phyloP scores from a whole-genome alignment of 2,888 invertebrate species.

The Ectemnius continuus region DNA sequence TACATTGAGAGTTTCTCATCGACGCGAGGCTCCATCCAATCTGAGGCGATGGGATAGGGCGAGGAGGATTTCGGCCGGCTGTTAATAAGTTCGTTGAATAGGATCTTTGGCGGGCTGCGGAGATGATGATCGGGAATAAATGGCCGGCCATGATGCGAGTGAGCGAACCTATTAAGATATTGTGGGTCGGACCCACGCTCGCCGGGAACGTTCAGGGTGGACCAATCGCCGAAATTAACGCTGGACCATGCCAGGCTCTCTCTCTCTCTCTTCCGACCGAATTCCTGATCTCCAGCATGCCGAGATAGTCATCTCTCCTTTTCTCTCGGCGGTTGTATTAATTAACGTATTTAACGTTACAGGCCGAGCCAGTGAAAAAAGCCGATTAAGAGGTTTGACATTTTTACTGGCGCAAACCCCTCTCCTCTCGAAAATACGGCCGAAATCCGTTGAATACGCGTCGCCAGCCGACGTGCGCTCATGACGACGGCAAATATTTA shows the following conservation, averaged over 20 bases:
- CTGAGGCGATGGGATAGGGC: too few relatives aligned
- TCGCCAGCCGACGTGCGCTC: neutral
- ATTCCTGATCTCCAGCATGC: constrained; percentile 32
- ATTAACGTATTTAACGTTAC: constrained; percentile 57
- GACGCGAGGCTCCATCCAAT: too few relatives aligned
- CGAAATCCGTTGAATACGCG: neutral
- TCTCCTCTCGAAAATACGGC: neutral
- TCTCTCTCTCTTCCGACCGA: constrained; percentile 30
- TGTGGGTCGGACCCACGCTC: constrained; percentile 70
- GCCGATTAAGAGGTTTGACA: constrained; percentile 61
- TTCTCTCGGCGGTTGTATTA: constrained; percentile 49
- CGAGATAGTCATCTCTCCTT: constrained; percentile 26
- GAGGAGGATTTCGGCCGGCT: neutral
- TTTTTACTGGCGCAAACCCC: constrained; percentile 48
- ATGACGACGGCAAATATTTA: constrained; percentile 6
- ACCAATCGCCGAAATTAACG: constrained; percentile 71
- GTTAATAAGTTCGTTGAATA: constrained; percentile 24
- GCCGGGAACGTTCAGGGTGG: constrained; percentile 44
- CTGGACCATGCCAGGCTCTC: constrained; percentile 41
- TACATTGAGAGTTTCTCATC: too few relatives aligned
- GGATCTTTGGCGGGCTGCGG: constrained; percentile 25
- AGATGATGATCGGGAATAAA: constrained; percentile 33
- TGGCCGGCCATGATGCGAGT: constrained; percentile 56
- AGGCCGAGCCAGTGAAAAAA: constrained; percentile 22
- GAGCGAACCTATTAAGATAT: constrained; percentile 76